Evolutionary conservation across 2,113 vertebrate genomes (phyloP).

Genomic region (Progne subis): DNA sequence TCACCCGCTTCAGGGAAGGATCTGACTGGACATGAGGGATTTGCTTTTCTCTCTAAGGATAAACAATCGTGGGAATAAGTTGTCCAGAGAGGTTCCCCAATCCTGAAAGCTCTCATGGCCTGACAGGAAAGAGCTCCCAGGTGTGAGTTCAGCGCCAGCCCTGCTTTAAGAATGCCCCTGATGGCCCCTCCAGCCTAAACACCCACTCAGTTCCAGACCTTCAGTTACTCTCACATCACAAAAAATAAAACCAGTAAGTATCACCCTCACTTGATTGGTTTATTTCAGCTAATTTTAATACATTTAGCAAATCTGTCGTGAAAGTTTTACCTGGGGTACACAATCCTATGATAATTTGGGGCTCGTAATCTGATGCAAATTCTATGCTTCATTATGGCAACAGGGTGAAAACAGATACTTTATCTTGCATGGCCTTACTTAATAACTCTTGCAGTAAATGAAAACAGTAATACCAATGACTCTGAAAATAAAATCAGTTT

Average conservation of each 20-base stretch:
- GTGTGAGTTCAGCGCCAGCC: neutral
- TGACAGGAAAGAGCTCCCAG: neutral
- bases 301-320: neutral
- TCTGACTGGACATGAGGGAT: neutral
- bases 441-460: neutral
- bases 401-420: accelerated
- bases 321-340: neutral
- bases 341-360: neutral
- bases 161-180: neutral
- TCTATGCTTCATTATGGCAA: neutral
- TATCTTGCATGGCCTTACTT: neutral
- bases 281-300: neutral
- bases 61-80: neutral
- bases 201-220: neutral
- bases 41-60: neutral
- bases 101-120: neutral
- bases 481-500: neutral
- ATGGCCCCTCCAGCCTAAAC: neutral
- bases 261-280: neutral
- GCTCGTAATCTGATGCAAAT: neutral
- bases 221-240: neutral
- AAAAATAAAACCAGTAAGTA: neutral
- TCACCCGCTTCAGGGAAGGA: neutral
- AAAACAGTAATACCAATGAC: neutral
- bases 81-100: neutral